phyloP scores from a whole-genome alignment of 2,888 invertebrate species.

The Mythimna vitellina region DNA sequence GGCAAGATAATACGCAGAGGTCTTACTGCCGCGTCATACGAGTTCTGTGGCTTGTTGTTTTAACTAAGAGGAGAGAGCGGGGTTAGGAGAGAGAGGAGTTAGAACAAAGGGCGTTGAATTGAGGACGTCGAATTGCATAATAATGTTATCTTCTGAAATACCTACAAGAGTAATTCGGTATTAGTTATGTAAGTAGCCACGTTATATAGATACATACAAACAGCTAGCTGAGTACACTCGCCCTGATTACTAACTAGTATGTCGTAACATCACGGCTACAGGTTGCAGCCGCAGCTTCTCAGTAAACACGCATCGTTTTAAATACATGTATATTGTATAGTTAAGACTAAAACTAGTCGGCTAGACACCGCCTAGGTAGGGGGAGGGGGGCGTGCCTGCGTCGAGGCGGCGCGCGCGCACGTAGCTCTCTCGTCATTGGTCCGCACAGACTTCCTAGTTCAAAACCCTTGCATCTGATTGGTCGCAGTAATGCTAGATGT shows the following conservation, averaged over 20 bases:
- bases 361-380: slow-evolving; percentile 58
- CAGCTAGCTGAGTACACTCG: too few relatives aligned
- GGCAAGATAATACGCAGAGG: too few relatives aligned
- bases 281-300: slow-evolving; percentile 16
- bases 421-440: slow-evolving; percentile 61
- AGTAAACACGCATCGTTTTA: slow-evolving; percentile 29
- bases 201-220: not conserved
- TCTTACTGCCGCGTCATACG: too few relatives aligned
- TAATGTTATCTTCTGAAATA: not conserved
- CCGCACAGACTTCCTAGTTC: slow-evolving; percentile 56
- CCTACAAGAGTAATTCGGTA: not conserved
- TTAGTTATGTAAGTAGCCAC: not conserved
- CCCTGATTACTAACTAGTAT: not conserved
- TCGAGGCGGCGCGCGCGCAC: slow-evolving; percentile 76
- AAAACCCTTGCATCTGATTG: slow-evolving; percentile 49
- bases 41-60: not conserved
- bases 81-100: too few relatives aligned
- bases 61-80: too few relatives aligned
- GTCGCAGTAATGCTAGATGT: slow-evolving; percentile 52
- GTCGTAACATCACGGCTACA: not conserved
- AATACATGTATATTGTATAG: slow-evolving; percentile 32
- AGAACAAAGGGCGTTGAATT: not conserved
- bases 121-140: not conserved
- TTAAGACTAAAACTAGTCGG: slow-evolving; percentile 56
- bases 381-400: slow-evolving; percentile 65